Base-by-base conservation (phyloP, 2,113 vertebrate species). In the Caranx ignobilis region DNA sequence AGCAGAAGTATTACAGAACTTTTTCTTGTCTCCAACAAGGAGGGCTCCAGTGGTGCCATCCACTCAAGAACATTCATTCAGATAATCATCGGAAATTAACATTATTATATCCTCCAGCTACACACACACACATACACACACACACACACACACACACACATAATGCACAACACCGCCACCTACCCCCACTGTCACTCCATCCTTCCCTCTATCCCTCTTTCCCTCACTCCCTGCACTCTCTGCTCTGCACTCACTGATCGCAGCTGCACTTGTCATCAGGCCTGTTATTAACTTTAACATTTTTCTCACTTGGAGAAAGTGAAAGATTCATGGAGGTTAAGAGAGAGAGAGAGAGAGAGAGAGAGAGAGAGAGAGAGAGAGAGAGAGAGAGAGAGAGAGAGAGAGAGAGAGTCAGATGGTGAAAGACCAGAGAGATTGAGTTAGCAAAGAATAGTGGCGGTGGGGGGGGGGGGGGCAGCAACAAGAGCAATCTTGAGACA, bases 11-110 rank as follows among this genome's bases (percentile, higher is more conserved):
- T 71, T 56, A 61, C 64, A 77, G 69, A 86, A 89, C 87, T 89
- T 83, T n/a, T 70, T 71, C 75, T 75, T 57, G 55, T 52, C 64
- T 81, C 71, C 77, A 78, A 88, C 81, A 41, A 57, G 37, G 8
- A 84, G 34, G 73, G 77, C 67, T n/a, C 55, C 55, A 39, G 61
- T 60, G 72, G 67, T 52, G 73, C 66, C 74, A 87, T 88, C 70
- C 88, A 81, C 84, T 60, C 74, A 86, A 85, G 87, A 92, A 92
- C 86, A 93, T 92, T 91, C 86, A 88, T 41, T 41, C 39, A 92
- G 88, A 92, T 89, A 92, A 93, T 94, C 87, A 91, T 89, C 81
- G 92, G 88, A 93, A 94, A 95, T 92, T 82, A 93, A 93, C 60
- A 68, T 71, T 57, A 75, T 81, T 75, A 71, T 86, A 60, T 80